Evolutionary conservation across 2,888 invertebrate species (phyloP), one percentile per base, ranked within the genome.

Genomic region (Girardia tigrina): DNA sequence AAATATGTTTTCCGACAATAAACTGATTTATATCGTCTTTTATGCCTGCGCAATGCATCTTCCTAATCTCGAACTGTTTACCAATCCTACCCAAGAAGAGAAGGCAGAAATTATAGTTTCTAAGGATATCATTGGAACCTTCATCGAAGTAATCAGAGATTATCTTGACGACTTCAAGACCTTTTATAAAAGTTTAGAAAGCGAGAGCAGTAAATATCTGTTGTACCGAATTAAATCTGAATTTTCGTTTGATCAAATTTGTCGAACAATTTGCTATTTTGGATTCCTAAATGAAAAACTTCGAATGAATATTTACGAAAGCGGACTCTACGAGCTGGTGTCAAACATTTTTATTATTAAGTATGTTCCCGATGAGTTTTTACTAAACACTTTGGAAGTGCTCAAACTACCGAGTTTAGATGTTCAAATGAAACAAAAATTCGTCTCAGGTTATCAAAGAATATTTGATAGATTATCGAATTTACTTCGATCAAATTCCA

Each of bases 221-320:
- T n/a, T 56, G 23, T 56, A 56, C 23, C 56, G 56, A 56, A 2
- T 56, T 4, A 56, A 56, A 56, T 56, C 56, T 12, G 56, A 56
- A 56, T 56, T 56, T n/a, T 56, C 56, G 4, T 56, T 56, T 16
- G 56, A 56, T 56, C 56, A 56, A 56, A 56, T 56, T 56, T 56
- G 56, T 23, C 56, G 56, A 56, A 56, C 56, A n/a, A 56, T 56
- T 2, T 2, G n/a, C 23, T 56, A 56, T 56, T 56, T 56, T 56
- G 56, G 20, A 56, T n/a, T 56, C 4, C 56, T 20, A 56, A 56
- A 23, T 16, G 56, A 56, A 56, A 56, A 56, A n/a, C n/a, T 56
- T n/a, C n/a, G 56, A 56, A 56, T 56, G 56, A 56, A 56, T 56
- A 56, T 56, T n/a, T 56, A 20, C n/a, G 56, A 56, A n/a, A 56